Evolutionary conservation across 2,113 vertebrate species (phyloP).

Genomic region (Syrrhaptes paradoxus): DNA sequence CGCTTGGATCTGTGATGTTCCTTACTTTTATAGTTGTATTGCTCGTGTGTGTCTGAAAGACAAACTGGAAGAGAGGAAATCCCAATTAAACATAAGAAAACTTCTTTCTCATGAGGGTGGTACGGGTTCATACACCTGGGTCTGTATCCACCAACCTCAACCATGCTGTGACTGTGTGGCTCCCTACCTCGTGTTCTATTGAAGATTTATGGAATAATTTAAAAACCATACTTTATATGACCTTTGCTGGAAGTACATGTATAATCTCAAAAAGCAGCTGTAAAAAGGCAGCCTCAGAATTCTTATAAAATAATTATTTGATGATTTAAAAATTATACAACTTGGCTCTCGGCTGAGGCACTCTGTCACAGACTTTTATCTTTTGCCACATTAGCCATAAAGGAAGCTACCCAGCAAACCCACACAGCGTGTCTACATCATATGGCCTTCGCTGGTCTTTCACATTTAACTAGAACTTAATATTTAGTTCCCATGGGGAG

Average conservation of each 20-base stretch:
- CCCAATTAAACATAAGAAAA: not conserved
- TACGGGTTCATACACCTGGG: not conserved
- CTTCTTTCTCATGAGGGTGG: not conserved
- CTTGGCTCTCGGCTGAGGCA: not conserved
- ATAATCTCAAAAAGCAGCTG: not conserved
- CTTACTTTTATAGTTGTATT: not conserved
- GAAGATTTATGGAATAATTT: not conserved
- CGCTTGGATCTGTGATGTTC: not conserved
- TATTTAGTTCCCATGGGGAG: not conserved
- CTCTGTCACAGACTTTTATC: not conserved
- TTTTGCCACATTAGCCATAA: not conserved
- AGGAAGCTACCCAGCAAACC: not conserved
- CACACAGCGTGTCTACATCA: accelerated
- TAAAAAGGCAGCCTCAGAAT: not conserved
- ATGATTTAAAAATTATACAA: not conserved
- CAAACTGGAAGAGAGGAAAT: not conserved
- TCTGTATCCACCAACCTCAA: not conserved
- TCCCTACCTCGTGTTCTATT: not conserved
- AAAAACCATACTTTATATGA: not conserved
- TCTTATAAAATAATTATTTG: not conserved
- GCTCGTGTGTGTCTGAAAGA: not conserved
- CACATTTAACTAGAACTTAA: not conserved
- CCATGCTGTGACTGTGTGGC: not conserved
- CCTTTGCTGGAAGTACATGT: not conserved
- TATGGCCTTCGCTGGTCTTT: not conserved